Base-by-base conservation (phyloP, 2,797 vertebrate species). In the Periparus ater region DNA sequence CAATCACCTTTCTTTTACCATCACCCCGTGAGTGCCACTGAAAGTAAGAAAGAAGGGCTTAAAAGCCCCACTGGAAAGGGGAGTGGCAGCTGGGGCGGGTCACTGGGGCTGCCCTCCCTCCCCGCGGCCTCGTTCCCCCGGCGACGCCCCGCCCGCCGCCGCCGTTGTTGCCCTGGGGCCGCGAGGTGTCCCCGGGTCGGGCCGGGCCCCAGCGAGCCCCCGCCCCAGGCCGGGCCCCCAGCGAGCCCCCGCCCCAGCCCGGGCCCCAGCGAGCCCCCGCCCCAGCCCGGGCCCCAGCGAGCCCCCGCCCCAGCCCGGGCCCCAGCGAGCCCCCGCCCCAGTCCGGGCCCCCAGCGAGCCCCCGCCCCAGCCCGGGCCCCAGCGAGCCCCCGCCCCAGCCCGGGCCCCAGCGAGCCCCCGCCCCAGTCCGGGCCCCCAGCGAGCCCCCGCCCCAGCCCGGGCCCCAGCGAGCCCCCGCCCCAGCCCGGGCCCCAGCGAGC, bases 11-110 rank as follows among this genome's bases (percentile, higher is more conserved):
- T 14, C 40, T 9, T 2, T 2, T 26, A 6, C 42, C 26, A 4
- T 2, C 27, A 20, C 10, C 15, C 4, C 5, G 1, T 0, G 4
- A 2, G 1, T 16, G 23, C 22, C 1, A 2, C 9, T 0, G 4
- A 5, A 34, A 66, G 7, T 0, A 13, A 13, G 0, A 3, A 15
- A 21, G 17, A 12, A 18, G 20, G 1, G 16, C 7, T 9, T 3
- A 2, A 22, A 58, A 17, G 4, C 10, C 13, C 3, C 13, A 2
- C 1, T 1, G 30, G 8, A 2, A 25, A 6, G 34, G 8, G 6
- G 5, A 10, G 13, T 0, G 19, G 17, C 19, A 18, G 18, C 75
- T 17, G 47, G 38, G n/a, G 23, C 60, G 21, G 75, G 11, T 48
- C 20, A 3, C 55, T 2, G 29, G 29, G 23, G n/a, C 17, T 47